Evolutionary conservation across 2,113 vertebrate species (phyloP).

Genomic region (Mus spicilegus): DNA sequence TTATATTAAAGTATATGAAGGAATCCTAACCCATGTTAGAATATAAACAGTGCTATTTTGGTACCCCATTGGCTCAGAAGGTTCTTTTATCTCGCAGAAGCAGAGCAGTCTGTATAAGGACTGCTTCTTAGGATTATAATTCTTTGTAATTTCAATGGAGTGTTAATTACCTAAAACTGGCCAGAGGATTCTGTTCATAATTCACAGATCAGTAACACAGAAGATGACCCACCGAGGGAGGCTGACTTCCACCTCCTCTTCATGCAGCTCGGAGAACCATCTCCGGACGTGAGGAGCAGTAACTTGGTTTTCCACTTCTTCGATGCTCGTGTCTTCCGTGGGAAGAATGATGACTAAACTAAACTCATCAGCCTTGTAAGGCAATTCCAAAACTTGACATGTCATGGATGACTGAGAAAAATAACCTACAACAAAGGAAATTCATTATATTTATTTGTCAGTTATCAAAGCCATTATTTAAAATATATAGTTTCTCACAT

Average conservation of each 20-base stretch:
- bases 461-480: neutral
- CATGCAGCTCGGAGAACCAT: conserved; percentile 70
- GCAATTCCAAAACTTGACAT: conserved; percentile 76
- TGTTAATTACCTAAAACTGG: neutral
- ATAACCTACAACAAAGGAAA: conserved; percentile 65
- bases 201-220: neutral
- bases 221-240: conserved; percentile 76
- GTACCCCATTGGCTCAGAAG: neutral
- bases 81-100: neutral
- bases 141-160: neutral
- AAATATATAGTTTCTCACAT: neutral
- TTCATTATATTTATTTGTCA: neutral
- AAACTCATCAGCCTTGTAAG: conserved; percentile 77
- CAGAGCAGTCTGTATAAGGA: neutral
- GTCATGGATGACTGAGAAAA: conserved; percentile 74
- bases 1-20: neutral
- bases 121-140: neutral
- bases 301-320: conserved; percentile 70
- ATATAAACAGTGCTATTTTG: neutral
- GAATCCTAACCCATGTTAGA: neutral
- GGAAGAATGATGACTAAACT: conserved; percentile 79
- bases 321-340: conserved; percentile 61
- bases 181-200: neutral
- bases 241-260: conserved; percentile 75
- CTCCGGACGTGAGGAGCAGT: conserved; percentile 57